Evolutionary conservation across 2,888 invertebrate genomes (phyloP).

Genomic region (Xestobium rufovillosum): DNA sequence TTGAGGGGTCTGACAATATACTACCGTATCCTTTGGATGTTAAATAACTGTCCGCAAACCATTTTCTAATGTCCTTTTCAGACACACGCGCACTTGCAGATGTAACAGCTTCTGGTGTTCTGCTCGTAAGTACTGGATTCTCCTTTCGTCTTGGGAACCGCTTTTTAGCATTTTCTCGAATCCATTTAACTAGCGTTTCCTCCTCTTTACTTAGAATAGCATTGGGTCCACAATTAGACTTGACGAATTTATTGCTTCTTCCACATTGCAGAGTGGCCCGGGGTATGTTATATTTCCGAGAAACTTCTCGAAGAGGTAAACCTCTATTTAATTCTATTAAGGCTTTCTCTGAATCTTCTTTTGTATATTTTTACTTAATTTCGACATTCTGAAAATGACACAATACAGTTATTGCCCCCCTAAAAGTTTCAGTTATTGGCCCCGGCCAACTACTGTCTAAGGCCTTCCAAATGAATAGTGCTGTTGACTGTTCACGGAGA

Average conservation of each 20-base stretch:
- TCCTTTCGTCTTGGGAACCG: slow-evolving; percentile 14
- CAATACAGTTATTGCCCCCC: slow-evolving; percentile 4
- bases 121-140: slow-evolving; percentile 23
- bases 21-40: neutral
- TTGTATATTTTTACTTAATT: slow-evolving; percentile 1
- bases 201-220: slow-evolving; percentile 10
- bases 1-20: slow-evolving; percentile 1
- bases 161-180: slow-evolving; percentile 17
- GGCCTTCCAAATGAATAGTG: too few species aligned
- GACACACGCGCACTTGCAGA: slow-evolving; percentile 18
- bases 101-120: slow-evolving; percentile 25
- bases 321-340: too few species aligned
- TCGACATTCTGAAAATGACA: slow-evolving; percentile 2
- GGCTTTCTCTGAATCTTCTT: slow-evolving; percentile 13
- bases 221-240: slow-evolving; percentile 4
- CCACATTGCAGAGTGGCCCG: slow-evolving; percentile 7
- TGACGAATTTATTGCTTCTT: slow-evolving; percentile 4
- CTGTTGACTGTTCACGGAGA: too few species aligned
- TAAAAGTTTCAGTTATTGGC: slow-evolving; percentile 3
- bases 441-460: slow-evolving; percentile 3
- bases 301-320: too few species aligned
- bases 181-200: slow-evolving; percentile 13
- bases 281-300: too few species aligned
- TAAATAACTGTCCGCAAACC: too few species aligned
- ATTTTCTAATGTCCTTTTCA: neutral